Evolutionary conservation across 2,113 vertebrate species (phyloP).

Genomic region (Nyctibius bracteatus): DNA sequence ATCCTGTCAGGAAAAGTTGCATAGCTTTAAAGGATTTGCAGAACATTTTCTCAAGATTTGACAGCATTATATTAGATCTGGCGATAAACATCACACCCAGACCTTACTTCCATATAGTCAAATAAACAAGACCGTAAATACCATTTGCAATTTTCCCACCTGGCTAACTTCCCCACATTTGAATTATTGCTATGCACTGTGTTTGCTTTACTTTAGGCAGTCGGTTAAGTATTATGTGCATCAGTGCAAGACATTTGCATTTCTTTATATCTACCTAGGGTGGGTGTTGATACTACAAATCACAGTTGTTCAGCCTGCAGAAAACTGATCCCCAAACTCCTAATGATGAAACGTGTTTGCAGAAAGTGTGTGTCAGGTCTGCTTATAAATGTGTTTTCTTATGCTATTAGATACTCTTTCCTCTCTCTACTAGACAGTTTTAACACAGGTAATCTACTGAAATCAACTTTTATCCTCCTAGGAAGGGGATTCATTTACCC

Average conservation of each 20-base stretch:
- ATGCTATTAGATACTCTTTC: neutral
- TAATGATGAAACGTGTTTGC: neutral
- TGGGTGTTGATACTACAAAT: neutral
- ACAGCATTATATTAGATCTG: neutral
- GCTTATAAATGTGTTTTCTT: neutral
- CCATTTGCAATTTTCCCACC: neutral
- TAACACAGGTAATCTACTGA: neutral
- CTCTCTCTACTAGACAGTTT: neutral
- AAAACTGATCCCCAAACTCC: neutral
- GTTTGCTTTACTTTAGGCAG: neutral
- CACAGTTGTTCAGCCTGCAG: neutral
- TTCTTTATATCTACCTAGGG: neutral
- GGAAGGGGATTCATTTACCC: neutral
- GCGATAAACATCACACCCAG: neutral
- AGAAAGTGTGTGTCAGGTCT: neutral
- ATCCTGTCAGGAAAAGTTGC: neutral
- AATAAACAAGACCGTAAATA: neutral
- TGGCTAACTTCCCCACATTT: rapidly evolving
- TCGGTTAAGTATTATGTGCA: neutral
- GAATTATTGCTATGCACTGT: neutral
- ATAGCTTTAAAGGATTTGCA: neutral
- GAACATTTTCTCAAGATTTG: neutral
- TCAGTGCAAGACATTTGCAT: neutral
- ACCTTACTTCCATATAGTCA: neutral
- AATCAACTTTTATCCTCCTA: neutral